Base-by-base conservation (phyloP, 2,888 invertebrate genomes). In the Amphipyra berbera region DNA sequence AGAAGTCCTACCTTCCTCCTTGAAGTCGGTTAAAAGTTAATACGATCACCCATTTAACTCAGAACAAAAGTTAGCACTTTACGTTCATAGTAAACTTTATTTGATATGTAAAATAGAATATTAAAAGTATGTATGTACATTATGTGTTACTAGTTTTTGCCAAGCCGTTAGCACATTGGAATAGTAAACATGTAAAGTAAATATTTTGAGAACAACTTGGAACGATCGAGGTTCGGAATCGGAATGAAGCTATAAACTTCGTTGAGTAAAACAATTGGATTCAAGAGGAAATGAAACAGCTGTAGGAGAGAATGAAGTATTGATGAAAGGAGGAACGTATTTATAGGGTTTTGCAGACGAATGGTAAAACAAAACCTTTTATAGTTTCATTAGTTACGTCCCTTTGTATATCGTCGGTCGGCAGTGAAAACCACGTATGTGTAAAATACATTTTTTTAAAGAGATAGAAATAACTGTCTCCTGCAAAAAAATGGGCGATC, bases 111-210 rank as follows among this genome's bases (percentile, higher is more conserved):
- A 40, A 40, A 40, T 30, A 40, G 7, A n/a, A n/a, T n/a, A n/a
- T n/a, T n/a, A n/a, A n/a, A 14, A 14, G 4, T 37, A 7, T 7
- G 13, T 38, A n/a, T 9, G 2, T 21, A 21, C n/a, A 21, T 27
- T n/a, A 53, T n/a, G 12, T 45, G 27, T 45, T 45, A 27, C 45
- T n/a, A 44, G 42, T 44, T 44, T 41, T 44, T 44, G 30, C 42
- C 3, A 5, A 21, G 44, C 21, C 7, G 10, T 33, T 35, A 5
- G 14, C 63, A 40, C 38, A 62, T 27, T 45, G n/a, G 7, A 41
- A 10, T 35, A 12, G 13, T 47, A 27, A 52, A 52, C 45, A 30
- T n/a, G 44, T n/a, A 3, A 7, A 27, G 40, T 35, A n/a, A 37
- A 53, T 41, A 53, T 63, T 41, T 40, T 15, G 27, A 6, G 40